phyloP scores from a whole-genome alignment of 2,113 vertebrate genomes.

The Catharus minimus region DNA sequence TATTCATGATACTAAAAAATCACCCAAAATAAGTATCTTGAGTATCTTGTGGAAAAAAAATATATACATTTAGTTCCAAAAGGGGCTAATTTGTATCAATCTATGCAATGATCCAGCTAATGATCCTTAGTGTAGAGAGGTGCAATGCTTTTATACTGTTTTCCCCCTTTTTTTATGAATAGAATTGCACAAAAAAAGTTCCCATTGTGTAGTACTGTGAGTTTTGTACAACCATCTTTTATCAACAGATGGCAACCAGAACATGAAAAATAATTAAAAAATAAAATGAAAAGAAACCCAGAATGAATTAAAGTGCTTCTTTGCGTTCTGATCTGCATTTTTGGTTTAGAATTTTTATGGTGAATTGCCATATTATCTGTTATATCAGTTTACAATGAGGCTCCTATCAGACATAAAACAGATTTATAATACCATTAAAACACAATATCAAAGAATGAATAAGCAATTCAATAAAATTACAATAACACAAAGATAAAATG shows the following conservation, averaged over 20 bases:
- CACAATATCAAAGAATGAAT: slow-evolving; percentile 89
- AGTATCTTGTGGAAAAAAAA: slow-evolving; percentile 26
- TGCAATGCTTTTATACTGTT: slow-evolving; percentile 65
- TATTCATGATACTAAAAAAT: slow-evolving; percentile 74
- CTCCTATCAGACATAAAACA: slow-evolving; percentile 88
- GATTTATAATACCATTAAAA: slow-evolving; percentile 90
- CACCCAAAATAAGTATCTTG: slow-evolving; percentile 71
- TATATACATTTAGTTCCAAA: slow-evolving; percentile 55
- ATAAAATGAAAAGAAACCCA: slow-evolving; percentile 84
- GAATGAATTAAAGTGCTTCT: slow-evolving; percentile 85
- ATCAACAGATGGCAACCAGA: slow-evolving; percentile 84
- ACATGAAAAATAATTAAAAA: slow-evolving; percentile 86
- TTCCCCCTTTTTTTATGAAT: slow-evolving; percentile 66
- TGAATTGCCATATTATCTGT: slow-evolving; percentile 88
- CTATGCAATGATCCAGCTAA: slow-evolving; percentile 71
- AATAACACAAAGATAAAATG: slow-evolving; percentile 88
- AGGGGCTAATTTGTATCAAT: slow-evolving; percentile 72
- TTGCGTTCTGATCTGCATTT: slow-evolving; percentile 82
- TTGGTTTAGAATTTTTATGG: slow-evolving; percentile 85
- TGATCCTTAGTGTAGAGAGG: slow-evolving; percentile 61
- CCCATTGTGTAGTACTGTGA: slow-evolving; percentile 77
- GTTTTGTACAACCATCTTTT: slow-evolving; percentile 77
- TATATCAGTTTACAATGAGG: slow-evolving; percentile 86
- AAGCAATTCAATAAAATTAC: slow-evolving; percentile 91
- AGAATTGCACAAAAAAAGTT: slow-evolving; percentile 74